These are phyloP conservation scores for Takifugu bimaculatus DNA, from an alignment of 2,113 vertebrate species.

Conservation along the genomic window DNA sequence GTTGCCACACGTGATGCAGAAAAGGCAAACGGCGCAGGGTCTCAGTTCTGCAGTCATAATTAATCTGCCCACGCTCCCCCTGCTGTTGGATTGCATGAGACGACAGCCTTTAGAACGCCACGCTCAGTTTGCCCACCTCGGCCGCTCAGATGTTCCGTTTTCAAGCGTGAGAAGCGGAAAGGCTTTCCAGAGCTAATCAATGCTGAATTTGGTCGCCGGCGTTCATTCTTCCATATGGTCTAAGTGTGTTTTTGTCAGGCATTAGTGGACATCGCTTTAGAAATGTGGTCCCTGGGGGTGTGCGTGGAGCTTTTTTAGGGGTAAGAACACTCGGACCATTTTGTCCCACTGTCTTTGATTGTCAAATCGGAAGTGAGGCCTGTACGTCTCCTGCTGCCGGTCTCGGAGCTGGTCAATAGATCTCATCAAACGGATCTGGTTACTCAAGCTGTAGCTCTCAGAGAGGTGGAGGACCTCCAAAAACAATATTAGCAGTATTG, in stretches of 20 bases:
- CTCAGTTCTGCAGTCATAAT: too few relatives aligned
- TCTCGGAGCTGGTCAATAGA: constrained; percentile 53
- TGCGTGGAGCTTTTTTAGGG: background rate
- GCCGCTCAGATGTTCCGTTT: too few relatives aligned
- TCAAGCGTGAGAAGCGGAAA: too few relatives aligned
- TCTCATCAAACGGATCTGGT: constrained; percentile 64
- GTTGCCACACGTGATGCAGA: too few relatives aligned
- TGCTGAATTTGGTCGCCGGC: background rate
- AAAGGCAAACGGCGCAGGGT: too few relatives aligned
- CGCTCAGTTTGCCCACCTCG: too few relatives aligned
- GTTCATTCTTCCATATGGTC: background rate
- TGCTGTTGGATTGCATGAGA: too few relatives aligned
- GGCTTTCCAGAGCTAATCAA: background rate
- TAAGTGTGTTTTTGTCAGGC: background rate
- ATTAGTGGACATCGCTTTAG: background rate
- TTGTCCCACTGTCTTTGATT: constrained; percentile 12
- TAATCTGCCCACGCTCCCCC: too few relatives aligned
- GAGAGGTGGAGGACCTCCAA: constrained; percentile 63
- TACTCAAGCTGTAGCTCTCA: constrained; percentile 56
- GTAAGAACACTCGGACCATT: constrained; percentile 12
- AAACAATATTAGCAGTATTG: constrained; percentile 75
- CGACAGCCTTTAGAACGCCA: too few relatives aligned
- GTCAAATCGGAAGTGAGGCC: constrained; percentile 32
- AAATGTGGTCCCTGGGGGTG: background rate
- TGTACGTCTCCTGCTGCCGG: constrained; percentile 39